phyloP scores from a whole-genome alignment of 1,140 invertebrate species.

The Mylabris phalerata region DNA sequence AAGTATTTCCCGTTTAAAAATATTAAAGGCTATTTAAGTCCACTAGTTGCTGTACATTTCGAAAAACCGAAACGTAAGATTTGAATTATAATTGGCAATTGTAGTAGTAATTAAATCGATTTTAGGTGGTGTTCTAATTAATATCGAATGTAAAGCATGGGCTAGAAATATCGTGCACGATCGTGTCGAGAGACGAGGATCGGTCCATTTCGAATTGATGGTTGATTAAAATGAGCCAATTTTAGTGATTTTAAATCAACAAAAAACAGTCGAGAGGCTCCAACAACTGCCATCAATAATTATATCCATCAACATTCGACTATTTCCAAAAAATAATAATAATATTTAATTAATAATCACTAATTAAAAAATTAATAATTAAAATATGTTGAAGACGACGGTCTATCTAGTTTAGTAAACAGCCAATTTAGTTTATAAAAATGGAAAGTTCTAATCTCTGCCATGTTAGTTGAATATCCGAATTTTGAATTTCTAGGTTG shows the following conservation, averaged over 20 bases:
- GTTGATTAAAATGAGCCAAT: constrained; percentile 65
- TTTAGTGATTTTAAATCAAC: not conserved
- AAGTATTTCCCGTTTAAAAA: constrained; percentile 79
- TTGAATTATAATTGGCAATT: too few relatives aligned
- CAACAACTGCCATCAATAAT: constrained; percentile 34
- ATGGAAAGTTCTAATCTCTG: constrained; percentile 18
- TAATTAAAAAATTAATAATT: not conserved
- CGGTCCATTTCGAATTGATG: constrained; percentile 93
- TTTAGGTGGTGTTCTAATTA: constrained; percentile 79
- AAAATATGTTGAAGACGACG: constrained; percentile 22
- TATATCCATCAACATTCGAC: constrained; percentile 3
- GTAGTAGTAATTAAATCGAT: not conserved
- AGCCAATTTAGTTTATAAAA: constrained; percentile 22
- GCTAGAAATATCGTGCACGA: constrained; percentile 87
- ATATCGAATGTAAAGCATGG: constrained; percentile 96
- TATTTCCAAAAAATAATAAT: not conserved
- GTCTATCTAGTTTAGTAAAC: constrained; percentile 34
- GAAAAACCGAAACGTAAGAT: constrained; percentile 67
- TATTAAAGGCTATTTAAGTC: constrained; percentile 75
- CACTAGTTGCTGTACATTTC: constrained; percentile 83
- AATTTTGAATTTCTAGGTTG: not conserved
- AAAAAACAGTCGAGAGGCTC: constrained; percentile 8
- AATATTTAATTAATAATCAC: too few relatives aligned
- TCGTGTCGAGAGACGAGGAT: constrained; percentile 79
- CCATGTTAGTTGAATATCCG: constrained; percentile 9